phyloP scores from a whole-genome alignment of 1,140 invertebrate species.

The Sitophilus oryzae region DNA sequence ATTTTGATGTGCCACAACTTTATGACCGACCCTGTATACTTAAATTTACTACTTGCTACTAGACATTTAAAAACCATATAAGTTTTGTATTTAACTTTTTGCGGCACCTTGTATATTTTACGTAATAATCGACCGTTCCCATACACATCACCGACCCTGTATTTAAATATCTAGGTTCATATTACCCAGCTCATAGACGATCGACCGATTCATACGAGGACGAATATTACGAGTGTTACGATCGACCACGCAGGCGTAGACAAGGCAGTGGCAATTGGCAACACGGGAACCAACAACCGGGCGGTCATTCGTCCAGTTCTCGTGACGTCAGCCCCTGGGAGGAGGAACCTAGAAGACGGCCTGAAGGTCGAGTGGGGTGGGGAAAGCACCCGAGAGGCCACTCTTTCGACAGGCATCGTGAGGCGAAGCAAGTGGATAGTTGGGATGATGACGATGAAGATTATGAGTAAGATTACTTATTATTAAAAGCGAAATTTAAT shows the following conservation, averaged over 20 bases:
- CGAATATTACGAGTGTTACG: slow-evolving; percentile 41
- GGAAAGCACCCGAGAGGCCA: slow-evolving; percentile 31
- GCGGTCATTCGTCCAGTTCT: slow-evolving; percentile 58
- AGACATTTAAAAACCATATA: too few species aligned
- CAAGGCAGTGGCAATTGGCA: slow-evolving; percentile 20
- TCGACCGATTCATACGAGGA: slow-evolving; percentile 44
- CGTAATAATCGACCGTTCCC: too few species aligned
- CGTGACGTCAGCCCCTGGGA: slow-evolving; percentile 67
- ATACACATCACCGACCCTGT: too few species aligned
- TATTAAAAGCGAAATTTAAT: too few species aligned
- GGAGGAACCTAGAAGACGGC: slow-evolving; percentile 52
- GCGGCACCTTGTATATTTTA: too few species aligned
- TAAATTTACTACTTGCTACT: too few species aligned
- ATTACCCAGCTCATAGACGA: slow-evolving; percentile 36
- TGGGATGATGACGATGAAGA: slow-evolving; percentile 50
- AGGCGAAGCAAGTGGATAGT: slow-evolving; percentile 41
- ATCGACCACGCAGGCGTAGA: slow-evolving; percentile 35
- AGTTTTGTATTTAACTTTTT: too few species aligned
- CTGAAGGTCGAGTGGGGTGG: slow-evolving; percentile 40
- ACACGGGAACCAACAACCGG: slow-evolving; percentile 31
- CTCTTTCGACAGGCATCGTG: slow-evolving; percentile 37
- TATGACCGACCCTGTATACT: too few species aligned
- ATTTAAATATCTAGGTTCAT: slow-evolving; percentile 17
- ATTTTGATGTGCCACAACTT: too few species aligned
- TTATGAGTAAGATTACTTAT: slow-evolving; percentile 50